Evolutionary conservation across 2,113 vertebrate species (phyloP), one percentile per base, ranked within the genome.

Genomic region (Grammomys dolichurus): DNA sequence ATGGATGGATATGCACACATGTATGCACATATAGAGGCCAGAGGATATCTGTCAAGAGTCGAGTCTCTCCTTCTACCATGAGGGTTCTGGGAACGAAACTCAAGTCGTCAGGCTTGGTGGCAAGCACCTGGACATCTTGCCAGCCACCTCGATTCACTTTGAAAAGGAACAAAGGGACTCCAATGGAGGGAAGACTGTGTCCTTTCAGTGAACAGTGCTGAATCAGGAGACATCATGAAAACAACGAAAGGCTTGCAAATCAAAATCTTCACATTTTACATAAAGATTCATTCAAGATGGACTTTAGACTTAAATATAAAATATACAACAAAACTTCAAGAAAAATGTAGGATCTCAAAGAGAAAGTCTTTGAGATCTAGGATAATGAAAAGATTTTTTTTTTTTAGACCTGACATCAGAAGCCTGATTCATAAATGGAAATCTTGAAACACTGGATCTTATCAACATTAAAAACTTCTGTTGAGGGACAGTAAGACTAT

Each of bases 371-470:
- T 40, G 54, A 91, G 69, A 93, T 58, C 24, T 56, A 89, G 40
- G 36, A 54, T 7, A 58, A 89, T 13, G 12, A 33, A 63, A 91
- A 46, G 43, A 58, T 72, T 75, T 56, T 89, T 92, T 90, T 91
- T 91, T 78, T 72, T 77, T 46, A 91, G 76, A 91, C 51, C 26
- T 85, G 26, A 89, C 58, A 89, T n/a, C 54, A 77, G 87, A 89
- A 88, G n/a, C 75, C 72, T 82, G 9, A 90, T 46, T 94, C 70
- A 48, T 90, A 72, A 90, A 95, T 77, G 78, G 78, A 76, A 87
- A 87, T 26, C 54, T 63, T 46, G 60, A 93, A 76, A 94, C 40
- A n/a, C n/a, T 92, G 51, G 48, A 87, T 80, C 31, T 93, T 77
- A 70, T 17, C 51, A 48, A 82, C 17, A 77, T 67, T 72, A 87